Evolutionary conservation across 2,797 vertebrate species (phyloP), one percentile per base, ranked within the genome.

Genomic region (Sebastes oblongus): DNA sequence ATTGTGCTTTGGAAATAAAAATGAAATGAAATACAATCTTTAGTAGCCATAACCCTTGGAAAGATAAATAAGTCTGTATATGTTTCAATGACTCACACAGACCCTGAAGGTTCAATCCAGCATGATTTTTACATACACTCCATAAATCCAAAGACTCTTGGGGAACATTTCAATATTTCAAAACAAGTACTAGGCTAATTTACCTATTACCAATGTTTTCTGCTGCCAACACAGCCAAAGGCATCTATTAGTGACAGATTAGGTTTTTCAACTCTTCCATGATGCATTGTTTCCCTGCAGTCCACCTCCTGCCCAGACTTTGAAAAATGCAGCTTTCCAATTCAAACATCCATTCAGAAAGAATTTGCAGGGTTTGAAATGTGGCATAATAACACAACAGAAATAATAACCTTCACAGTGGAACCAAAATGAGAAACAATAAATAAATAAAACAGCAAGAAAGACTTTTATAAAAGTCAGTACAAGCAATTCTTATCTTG

Each of bases 281-380:
- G 25, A 36, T n/a, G 52, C 32, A 67, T 64, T 11, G 8, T 86
- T 62, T 80, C 32, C 50, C 32, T 60, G 56, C 32, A 5, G 25
- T 61, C 66, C 42, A 22, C 61, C 58, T 52, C 7, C 66, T 77
- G 68, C 29, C 72, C 27, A 61, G 74, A 61, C 2, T 58, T 52
- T 24, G n/a, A 64, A 80, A 69, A 14, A 75, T 69, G 29, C 76
- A 69, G 54, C 75, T 68, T 22, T 62, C 27, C 42, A 32, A 64
- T 52, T 20, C 46, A 52, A 27, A 61, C 25, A 68, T 60, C 60
- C 54, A 69, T 78, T 76, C 46, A 62, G 56, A 71, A 58, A 34
- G 13, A 77, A 54, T 71, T 56, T 74, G 60, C 55, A 58, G 32
- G 18, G 0, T 73, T 36, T 72, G 22, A 72, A 36, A 66, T 62